phyloP scores from a whole-genome alignment of 2,797 vertebrate genomes.

The Centropyge bicolor region DNA sequence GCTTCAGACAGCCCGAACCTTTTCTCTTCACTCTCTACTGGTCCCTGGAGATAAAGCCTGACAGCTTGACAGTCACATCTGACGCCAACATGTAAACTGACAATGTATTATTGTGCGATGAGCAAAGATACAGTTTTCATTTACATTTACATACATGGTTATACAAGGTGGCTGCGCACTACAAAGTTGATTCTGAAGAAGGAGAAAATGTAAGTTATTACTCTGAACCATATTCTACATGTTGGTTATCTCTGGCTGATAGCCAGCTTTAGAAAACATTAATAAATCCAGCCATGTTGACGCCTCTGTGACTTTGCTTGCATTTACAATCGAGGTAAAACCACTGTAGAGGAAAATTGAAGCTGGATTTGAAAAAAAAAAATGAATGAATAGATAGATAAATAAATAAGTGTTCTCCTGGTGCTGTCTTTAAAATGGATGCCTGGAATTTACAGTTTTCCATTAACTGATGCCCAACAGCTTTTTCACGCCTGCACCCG shows the following conservation, averaged over 20 bases:
- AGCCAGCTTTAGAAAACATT: slow-evolving; percentile 83
- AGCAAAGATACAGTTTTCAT: slow-evolving; percentile 68
- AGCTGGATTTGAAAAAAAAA: slow-evolving; percentile 86
- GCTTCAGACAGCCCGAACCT: slow-evolving; percentile 22
- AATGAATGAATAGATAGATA: slow-evolving; percentile 85
- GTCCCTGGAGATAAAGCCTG: slow-evolving; percentile 58
- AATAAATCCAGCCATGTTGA: slow-evolving; percentile 85
- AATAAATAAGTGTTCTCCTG: slow-evolving; percentile 86
- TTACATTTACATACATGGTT: slow-evolving; percentile 75
- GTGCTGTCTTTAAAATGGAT: slow-evolving; percentile 85
- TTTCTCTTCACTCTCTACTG: slow-evolving; percentile 14
- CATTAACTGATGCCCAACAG: slow-evolving; percentile 86
- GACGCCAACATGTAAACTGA: slow-evolving; percentile 50
- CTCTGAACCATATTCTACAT: slow-evolving; percentile 77
- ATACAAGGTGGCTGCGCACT: slow-evolving; percentile 57
- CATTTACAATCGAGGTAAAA: slow-evolving; percentile 88
- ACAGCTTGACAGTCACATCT: slow-evolving; percentile 56
- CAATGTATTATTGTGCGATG: slow-evolving; percentile 59
- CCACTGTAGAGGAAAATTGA: slow-evolving; percentile 89
- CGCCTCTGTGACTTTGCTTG: slow-evolving; percentile 80
- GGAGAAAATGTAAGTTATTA: slow-evolving; percentile 72
- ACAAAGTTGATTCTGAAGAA: slow-evolving; percentile 69
- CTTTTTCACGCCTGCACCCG: slow-evolving; percentile 72
- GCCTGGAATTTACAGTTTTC: slow-evolving; percentile 86
- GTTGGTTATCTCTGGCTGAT: slow-evolving; percentile 84